These are phyloP conservation scores for Choloepus hoffmanni DNA, from an alignment of 2,113 vertebrate genomes.

Conservation along the genomic window DNA sequence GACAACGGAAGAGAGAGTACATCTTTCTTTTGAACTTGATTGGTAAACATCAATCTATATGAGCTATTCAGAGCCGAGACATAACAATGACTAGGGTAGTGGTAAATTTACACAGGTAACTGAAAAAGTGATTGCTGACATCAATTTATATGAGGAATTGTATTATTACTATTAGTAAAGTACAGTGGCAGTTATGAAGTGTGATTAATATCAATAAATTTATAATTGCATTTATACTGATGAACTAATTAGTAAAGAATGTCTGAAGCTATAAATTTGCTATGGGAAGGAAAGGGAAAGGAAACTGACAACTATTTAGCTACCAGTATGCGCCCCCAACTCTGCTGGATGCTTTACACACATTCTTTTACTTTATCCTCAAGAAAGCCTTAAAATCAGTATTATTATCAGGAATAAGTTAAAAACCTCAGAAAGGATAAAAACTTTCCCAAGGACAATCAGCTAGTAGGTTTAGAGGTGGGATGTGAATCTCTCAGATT, in stretches of 20 bases:
- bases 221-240: conserved; percentile 45
- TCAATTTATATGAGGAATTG: conserved; percentile 43
- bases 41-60: not conserved
- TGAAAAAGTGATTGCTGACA: not conserved
- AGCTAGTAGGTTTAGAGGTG: not conserved
- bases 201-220: conserved; percentile 46
- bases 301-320: not conserved
- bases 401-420: not conserved
- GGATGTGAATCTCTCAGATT: not conserved
- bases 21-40: not conserved
- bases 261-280: conserved; percentile 23
- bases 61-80: not conserved
- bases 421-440: not conserved
- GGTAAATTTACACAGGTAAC: conserved; percentile 14
- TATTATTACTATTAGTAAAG: conserved; percentile 40
- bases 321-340: no score
- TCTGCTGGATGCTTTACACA: not conserved
- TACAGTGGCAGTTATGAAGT: conserved; percentile 37
- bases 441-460: not conserved
- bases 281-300: not conserved
- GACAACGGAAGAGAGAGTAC: not conserved
- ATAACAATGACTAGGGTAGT: not conserved
- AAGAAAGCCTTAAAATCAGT: not conserved
- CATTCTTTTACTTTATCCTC: not conserved
- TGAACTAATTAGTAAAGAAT: conserved; percentile 54